Base-by-base conservation (phyloP, 2,113 vertebrate species). In the Nannobrachium achirus region DNA sequence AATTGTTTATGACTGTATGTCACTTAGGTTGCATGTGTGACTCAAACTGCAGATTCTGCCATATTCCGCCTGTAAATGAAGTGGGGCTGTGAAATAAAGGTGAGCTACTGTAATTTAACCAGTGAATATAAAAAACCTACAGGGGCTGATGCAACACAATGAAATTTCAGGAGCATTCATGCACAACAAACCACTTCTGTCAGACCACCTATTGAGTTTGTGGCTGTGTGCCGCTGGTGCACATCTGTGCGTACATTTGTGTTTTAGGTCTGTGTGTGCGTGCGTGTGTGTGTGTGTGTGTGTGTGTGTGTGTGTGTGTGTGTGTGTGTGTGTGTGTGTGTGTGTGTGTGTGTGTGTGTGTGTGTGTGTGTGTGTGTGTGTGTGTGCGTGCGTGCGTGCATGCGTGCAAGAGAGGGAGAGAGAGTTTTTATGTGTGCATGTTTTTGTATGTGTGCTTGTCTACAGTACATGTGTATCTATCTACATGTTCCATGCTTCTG, bases 111-210 rank as follows among this genome's bases (percentile, higher is more conserved):
- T 33, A 83, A 87, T 87, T 86, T 75, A 81, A 79, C 73, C 78
- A 81, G 25, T 33, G 25, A 3, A 33, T 33, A 33, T 33, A 33
- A 81, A 69, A 75, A 40, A 73, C 63, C 71, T 78, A 33, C 25
- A 33, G 18, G 10, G 80, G 82, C 86, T 91, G 89, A 91, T 89
- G 89, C 85, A 91, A 91, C 78, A 70, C 72, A 33, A 55, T 84
- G 89, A 91, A 88, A 91, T 91, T 84, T 87, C 76, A 71, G 83
- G 80, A 75, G 83, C 82, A 83, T 81, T 86, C 80, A 84, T 77
- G 82, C 86, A 85, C 86, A 86, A 87, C 85, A 82, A 88, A 88
- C 82, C 82, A 81, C 82, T 86, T 86, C 83, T 90, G 79, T 83
- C 84, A 83, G 86, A 87, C 87, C 87, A 87, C 84, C 87, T 86